Evolutionary conservation across 2,888 invertebrate species (phyloP), one percentile per base, ranked within the genome.

Genomic region (Drosophila percnosoma): DNA sequence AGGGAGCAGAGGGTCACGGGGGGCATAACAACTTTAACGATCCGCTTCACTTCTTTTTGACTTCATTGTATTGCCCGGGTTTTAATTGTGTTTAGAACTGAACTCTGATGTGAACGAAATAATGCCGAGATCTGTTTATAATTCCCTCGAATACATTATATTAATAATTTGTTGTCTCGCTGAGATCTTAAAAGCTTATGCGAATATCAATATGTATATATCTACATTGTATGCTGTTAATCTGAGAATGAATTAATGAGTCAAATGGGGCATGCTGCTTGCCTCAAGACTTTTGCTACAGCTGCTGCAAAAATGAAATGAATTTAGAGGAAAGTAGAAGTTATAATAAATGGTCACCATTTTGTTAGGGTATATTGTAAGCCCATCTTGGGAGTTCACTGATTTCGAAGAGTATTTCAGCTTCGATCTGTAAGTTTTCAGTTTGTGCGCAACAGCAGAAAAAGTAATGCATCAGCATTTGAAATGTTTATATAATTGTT

Each of bases 1-100:
- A 0, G n/a, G n/a, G 8, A 4, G 11, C 2, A 6, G 13, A 5
- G 13, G n/a, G 21, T 10, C 15, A 45, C 8, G 5, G 4, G 21
- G 54, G 53, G 70, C 59, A 27, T 18, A 13, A 53, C 51, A 60
- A 78, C 53, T 80, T 84, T 87, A 87, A 84, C 86, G 84, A 87
- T 85, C 80, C 82, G 86, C 73, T 75, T 75, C 71, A 78, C 71
- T 73, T 79, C 74, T 61, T 74, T 59, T 59, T 57, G 52, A 62
- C 67, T 66, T 69, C 68, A 67, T 72, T 81, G 77, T 81, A 62
- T 59, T 60, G 68, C 70, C 62, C 60, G 63, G 69, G 29, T 69
- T 77, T 75, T 83, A 80, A 83, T 82, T 86, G 73, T 86, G 79
- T 79, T 83, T 83, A 83, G 83, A 86, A 83, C 60, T 69, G 75